Evolutionary conservation across 2,797 vertebrate genomes (phyloP), one percentile per base, ranked within the genome.

Genomic region (Pampus argenteus): DNA sequence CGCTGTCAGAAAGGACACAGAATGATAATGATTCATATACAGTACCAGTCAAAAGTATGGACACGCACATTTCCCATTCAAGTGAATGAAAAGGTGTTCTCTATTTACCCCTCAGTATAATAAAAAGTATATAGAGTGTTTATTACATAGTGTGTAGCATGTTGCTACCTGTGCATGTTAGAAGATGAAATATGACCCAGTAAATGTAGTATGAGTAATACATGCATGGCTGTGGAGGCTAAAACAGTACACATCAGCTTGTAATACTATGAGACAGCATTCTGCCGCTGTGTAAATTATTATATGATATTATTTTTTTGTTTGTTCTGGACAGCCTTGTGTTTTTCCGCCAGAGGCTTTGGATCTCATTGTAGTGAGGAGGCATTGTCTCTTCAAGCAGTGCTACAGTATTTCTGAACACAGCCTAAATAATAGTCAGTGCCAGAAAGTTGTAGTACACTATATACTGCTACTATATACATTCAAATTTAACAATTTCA

Each of bases 401-500:
- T 17, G 40, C 40, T 18, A 17, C 40, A 2, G 17, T 44, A 17
- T 44, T 44, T 34, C 49, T 47, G 15, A 25, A 9, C 36, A 22
- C 14, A 3, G 34, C 22, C 31, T 38, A 20, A 54, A 9, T 51
- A 34, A 20, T 26, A n/a, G 20, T 23, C 5, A 26, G 7, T 48
- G 48, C 52, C 49, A 63, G n/a, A 31, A 59, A 31, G 3, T 44
- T 28, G 31, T 7, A 26, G 15, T 22, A 26, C 60, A 66, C 29
- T 38, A n/a, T n/a, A n/a, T n/a, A 10, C 6, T 64, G 13, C 11
- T 40, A 29, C 28, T 22, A 67, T 28, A 51, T 72, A 61, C 61
- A 60, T 76, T 60, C 56, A 68, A 71, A 78, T 29, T 44, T 54
- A 68, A 60, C 72, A 63, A 48, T 82, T 71, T 49, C 44, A 50